These are phyloP conservation scores for Aphelenchoides besseyi DNA, from an alignment of 1,140 invertebrate genomes.

Conservation along the genomic window DNA sequence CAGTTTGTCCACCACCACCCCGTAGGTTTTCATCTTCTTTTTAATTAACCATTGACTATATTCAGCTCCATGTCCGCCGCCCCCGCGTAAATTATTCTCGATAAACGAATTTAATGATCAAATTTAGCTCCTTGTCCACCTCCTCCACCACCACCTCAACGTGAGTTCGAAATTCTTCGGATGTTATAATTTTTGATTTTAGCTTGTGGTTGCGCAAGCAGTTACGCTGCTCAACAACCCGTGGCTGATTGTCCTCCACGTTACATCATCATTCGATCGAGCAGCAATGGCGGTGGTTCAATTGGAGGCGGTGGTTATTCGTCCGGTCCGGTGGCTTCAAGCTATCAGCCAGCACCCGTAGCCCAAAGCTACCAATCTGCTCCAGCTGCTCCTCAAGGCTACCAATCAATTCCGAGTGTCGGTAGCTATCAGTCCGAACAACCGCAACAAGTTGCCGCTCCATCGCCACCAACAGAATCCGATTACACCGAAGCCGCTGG, in stretches of 20 bases:
- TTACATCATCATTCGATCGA: neutral
- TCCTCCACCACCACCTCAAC: neutral
- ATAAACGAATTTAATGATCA: neutral
- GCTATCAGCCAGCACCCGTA: neutral
- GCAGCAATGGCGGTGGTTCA: neutral
- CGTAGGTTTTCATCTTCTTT: neutral
- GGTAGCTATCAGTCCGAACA: neutral
- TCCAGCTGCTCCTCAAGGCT: neutral
- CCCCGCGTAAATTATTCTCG: neutral
- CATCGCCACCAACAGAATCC: neutral
- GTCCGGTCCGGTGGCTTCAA: neutral
- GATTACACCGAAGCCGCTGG: conserved; percentile 2
- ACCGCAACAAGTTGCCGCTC: neutral
- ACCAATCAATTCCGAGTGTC: neutral
- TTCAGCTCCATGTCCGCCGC: neutral
- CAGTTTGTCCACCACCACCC: neutral
- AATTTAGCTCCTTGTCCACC: neutral
- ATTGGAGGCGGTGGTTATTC: neutral
- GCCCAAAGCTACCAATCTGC: neutral
- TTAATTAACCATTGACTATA: neutral
- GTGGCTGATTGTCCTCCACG: neutral
- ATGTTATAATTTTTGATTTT: neutral
- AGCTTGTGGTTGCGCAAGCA: neutral
- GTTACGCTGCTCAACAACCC: neutral
- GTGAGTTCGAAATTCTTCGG: neutral